Conservation (phyloP, 2,113 vertebrate species). For the Dasyprocta punctata region DNA sequence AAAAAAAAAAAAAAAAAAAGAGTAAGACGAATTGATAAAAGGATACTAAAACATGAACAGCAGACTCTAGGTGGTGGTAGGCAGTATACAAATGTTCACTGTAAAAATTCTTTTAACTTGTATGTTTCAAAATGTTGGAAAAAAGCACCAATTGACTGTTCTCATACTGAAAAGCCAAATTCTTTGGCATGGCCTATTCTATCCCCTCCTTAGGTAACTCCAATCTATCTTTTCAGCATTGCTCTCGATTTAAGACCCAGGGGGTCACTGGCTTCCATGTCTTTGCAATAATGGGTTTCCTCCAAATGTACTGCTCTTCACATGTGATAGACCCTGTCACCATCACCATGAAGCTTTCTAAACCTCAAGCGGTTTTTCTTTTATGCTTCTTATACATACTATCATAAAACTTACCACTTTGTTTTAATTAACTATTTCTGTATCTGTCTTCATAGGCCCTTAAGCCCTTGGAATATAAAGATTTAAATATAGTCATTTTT, state of each 20-base stretch:
- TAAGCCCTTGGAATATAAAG: background rate
- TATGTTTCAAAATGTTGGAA: background rate
- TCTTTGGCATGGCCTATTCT: background rate
- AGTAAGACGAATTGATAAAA: constrained; percentile 2
- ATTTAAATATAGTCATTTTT: background rate
- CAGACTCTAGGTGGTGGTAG: background rate
- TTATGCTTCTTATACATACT: background rate
- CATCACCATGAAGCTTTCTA: constrained; percentile 38
- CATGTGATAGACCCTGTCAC: background rate
- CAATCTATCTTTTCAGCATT: background rate
- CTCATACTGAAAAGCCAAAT: background rate
- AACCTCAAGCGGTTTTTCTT: constrained; percentile 36
- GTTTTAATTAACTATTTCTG: background rate
- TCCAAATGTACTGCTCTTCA: background rate
- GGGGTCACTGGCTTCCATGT: background rate
- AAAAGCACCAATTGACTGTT: background rate
- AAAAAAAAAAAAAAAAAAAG: too few relatives aligned
- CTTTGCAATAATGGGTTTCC: background rate
- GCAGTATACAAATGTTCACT: background rate
- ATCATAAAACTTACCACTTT: constrained; percentile 20
- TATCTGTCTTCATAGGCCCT: background rate
- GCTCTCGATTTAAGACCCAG: background rate
- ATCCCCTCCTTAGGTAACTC: constrained; percentile 2
- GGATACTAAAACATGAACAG: constrained; percentile 24
- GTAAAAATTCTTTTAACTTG: background rate